Percentiles rank a stretch among this genome's conserved stretches.
Conservation (phyloP, 2,888 invertebrate genomes). For the Campoplex nolae region DNA sequence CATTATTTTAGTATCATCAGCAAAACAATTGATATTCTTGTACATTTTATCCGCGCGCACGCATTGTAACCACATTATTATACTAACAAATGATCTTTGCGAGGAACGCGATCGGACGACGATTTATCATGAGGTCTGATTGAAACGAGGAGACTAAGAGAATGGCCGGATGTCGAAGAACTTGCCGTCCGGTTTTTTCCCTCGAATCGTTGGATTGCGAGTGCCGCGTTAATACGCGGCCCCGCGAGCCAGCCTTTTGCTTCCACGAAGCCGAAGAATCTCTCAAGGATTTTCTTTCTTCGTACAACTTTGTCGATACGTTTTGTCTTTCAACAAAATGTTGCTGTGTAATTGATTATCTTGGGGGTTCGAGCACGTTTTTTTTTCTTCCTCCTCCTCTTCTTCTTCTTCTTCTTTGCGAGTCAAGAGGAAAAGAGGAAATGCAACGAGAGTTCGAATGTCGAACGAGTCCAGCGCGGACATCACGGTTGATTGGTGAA, state of each 20-base stretch:
- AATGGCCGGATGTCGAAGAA: slow-evolving; percentile 68
- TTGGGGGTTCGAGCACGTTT: not conserved
- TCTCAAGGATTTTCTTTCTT: slow-evolving; percentile 41
- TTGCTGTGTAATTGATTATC: slow-evolving; percentile 23
- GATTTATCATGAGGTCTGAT: slow-evolving; percentile 38
- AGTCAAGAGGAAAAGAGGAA: not conserved
- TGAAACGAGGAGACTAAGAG: slow-evolving; percentile 15
- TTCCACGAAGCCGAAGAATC: slow-evolving; percentile 55
- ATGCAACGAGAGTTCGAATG: slow-evolving; percentile 10
- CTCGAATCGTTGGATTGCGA: slow-evolving; percentile 52
- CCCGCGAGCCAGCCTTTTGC: slow-evolving; percentile 45
- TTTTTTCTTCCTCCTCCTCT: no score
- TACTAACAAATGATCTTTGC: slow-evolving; percentile 36
- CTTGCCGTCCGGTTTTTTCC: slow-evolving; percentile 62
- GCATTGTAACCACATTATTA: slow-evolving; percentile 1
- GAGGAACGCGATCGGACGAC: slow-evolving; percentile 4
- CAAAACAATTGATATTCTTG: not conserved
- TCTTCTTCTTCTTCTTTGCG: no score
- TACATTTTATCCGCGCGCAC: not conserved
- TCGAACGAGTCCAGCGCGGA: not conserved
- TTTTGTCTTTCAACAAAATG: slow-evolving; percentile 10
- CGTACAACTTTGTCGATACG: not conserved
- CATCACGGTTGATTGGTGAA: not conserved
- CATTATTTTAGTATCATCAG: not conserved
- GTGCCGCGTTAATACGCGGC: slow-evolving; percentile 26